A percentile compares a stretch with the other conserved stretches of the same genome.
phyloP scores from a whole-genome alignment of 2,888 invertebrate genomes.

The Elegia similella region DNA sequence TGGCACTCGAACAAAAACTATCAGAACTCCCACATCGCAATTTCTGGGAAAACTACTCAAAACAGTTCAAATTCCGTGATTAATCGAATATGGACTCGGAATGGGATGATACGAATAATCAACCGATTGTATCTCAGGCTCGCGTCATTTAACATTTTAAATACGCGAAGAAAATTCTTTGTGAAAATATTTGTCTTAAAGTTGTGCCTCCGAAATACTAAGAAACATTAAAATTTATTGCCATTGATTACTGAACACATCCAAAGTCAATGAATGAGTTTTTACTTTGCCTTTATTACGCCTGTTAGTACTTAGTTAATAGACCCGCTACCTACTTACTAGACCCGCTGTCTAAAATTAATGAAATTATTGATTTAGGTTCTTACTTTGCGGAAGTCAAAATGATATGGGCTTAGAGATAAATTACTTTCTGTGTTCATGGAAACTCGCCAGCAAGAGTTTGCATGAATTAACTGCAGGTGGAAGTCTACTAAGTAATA shows the following conservation, averaged over 20 bases:
- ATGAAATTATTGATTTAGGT: too few species aligned
- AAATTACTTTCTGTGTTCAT: too few species aligned
- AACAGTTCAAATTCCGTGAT: conserved; percentile 63
- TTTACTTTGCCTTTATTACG: not conserved
- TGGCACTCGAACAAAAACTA: conserved; percentile 50
- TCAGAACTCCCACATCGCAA: conserved; percentile 66
- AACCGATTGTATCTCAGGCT: conserved; percentile 35
- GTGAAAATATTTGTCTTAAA: conserved; percentile 19
- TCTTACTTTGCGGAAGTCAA: too few species aligned
- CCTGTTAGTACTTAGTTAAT: not conserved
- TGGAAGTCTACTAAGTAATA: too few species aligned
- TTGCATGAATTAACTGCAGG: too few species aligned
- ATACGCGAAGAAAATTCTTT: conserved; percentile 32
- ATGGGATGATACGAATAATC: conserved; percentile 48
- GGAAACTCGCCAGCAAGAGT: too few species aligned
- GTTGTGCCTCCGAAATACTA: not conserved
- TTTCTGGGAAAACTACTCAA: conserved; percentile 67
- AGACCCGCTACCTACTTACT: too few species aligned
- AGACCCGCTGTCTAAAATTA: too few species aligned
- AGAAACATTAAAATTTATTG: conserved; percentile 10
- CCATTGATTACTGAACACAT: conserved; percentile 1
- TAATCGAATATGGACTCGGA: conserved; percentile 62
- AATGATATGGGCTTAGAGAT: too few species aligned
- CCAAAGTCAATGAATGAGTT: not conserved
- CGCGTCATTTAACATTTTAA: conserved; percentile 41